Conservation (phyloP, 2,888 invertebrate species). For the Cremastobaeus sp. region DNA sequence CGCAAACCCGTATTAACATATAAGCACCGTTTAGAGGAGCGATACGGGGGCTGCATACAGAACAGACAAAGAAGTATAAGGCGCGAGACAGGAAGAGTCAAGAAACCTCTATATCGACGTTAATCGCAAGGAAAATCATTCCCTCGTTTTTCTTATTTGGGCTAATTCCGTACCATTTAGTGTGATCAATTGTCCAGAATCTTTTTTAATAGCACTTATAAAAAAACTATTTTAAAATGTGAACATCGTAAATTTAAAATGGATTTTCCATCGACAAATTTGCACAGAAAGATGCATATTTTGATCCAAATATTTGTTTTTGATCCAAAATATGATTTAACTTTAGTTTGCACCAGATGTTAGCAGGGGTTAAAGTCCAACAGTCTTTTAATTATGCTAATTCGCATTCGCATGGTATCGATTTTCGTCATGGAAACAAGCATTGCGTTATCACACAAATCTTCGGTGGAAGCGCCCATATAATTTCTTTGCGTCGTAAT, state of each 20-base stretch:
- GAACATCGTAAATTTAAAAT: no score
- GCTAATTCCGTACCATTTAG: no score
- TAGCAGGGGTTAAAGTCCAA: no score
- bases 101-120: constrained; percentile 64
- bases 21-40: constrained; percentile 22
- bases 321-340: no score
- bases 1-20: constrained; percentile 27
- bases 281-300: no score
- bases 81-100: constrained; percentile 61
- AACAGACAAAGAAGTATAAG: constrained; percentile 65
- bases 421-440: constrained; percentile 52
- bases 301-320: no score
- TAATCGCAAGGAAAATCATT: constrained; percentile 66
- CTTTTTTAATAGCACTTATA: no score
- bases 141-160: constrained; percentile 52
- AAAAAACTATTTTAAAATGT: no score
- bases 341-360: no score
- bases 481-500: constrained; percentile 38
- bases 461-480: constrained; percentile 24
- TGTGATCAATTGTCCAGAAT: no score
- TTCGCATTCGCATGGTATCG: constrained; percentile 20
- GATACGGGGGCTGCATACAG: constrained; percentile 65
- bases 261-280: no score
- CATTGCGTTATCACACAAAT: constrained; percentile 44
- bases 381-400: neutral